A percentile compares a stretch with the other conserved stretches of the same genome.
Evolutionary conservation across 92 coral and sea anemone species (phyloP).

Genomic region (Heteractis magnifica): DNA sequence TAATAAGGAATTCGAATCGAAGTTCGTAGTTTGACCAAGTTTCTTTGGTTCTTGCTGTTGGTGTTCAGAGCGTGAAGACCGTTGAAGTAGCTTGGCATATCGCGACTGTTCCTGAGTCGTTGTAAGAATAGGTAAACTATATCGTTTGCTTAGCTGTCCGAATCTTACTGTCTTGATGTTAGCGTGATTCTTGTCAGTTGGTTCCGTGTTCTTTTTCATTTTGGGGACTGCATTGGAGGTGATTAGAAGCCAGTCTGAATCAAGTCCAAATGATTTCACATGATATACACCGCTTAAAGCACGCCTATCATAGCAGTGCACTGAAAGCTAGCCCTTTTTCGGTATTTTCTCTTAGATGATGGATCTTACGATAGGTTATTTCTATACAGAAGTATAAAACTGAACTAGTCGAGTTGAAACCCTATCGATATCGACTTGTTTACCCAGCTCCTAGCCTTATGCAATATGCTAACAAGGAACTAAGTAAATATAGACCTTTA

Average conservation of each 20-base stretch:
- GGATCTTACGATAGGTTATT: background rate
- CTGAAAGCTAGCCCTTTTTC: background rate
- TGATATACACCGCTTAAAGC: no score
- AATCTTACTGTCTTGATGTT: background rate
- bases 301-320: no score
- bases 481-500: background rate
- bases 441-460: background rate
- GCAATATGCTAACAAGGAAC: background rate
- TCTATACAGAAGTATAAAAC: background rate
- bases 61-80: background rate
- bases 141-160: background rate
- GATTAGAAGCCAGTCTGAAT: no score
- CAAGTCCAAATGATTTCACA: background rate
- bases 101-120: background rate
- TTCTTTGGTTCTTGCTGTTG: background rate
- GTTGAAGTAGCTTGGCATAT: background rate
- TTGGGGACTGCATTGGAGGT: background rate
- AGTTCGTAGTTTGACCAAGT: background rate
- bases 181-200: background rate
- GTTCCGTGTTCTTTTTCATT: background rate
- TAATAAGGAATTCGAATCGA: background rate
- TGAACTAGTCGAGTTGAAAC: background rate
- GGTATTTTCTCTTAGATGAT: background rate
- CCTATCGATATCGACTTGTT: background rate
- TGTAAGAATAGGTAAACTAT: background rate